Evolutionary conservation across 1,140 invertebrate species (phyloP), one percentile per base, ranked within the genome.

Genomic region (Goniozus legneri): DNA sequence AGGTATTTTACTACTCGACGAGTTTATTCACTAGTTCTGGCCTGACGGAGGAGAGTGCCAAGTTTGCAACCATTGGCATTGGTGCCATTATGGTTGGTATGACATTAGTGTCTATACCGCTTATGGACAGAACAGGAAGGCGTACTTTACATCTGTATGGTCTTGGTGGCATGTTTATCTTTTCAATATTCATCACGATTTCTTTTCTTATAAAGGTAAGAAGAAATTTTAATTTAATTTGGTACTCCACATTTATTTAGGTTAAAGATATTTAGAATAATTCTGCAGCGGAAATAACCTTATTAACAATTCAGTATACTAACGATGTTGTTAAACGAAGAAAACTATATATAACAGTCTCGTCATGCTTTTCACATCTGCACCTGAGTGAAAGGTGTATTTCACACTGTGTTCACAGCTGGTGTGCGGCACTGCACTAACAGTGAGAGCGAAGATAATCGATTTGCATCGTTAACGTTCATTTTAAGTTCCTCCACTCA

Each of bases 1-100:
- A 95, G 91, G 92, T 97, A 56, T 94, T 98, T 76, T 97, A 97
- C 77, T 98, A 97, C 78, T 98, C 95, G 16, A 95, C 91, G 30
- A 86, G 80, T 56, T 82, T 98, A 52, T 98, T 97, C 69, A 86
- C 83, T 56, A 88, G 83, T 59, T 92, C 94, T 32, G 94, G 94
- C 36, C 76, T 98, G 54, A 84, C 85, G 16, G 85, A 91, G 39
- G 86, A 91, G 67, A 88, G 84, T 59, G 88, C 89, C 47, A 91
- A 91, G 76, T 91, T 90, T 65, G 92, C 95, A 20, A 98, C 94
- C 19, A 95, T 98, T 74, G 95, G 94, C 50, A 97, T 98, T 55
- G 95, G 95, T 41, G 85, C 86, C 36, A 95, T 98, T 60, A 99
- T 98, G 89, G 95, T 98, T 18, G 79, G 86, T 37, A 95, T 96